Percentiles rank a stretch among this genome's conserved stretches.
Conservation (phyloP, 2,888 invertebrate genomes). For the Eilema griseolum region DNA sequence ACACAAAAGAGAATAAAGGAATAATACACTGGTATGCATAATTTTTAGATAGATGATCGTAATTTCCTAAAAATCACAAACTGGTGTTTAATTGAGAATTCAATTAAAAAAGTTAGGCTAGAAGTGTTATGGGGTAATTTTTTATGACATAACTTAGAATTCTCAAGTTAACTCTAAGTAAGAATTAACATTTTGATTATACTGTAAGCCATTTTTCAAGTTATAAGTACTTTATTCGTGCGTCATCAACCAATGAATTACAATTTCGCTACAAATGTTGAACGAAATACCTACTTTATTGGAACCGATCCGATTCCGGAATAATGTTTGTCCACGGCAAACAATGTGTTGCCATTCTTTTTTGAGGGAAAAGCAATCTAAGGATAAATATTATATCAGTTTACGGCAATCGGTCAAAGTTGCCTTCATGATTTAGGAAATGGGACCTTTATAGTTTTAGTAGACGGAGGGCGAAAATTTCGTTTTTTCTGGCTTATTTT, state of each 20-base stretch:
- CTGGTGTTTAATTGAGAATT: not conserved
- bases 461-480: constrained; percentile 41
- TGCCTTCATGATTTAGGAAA: constrained; percentile 56
- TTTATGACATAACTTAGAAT: not conserved
- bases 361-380: constrained; percentile 61
- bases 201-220: constrained; percentile 4
- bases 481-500: constrained; percentile 34
- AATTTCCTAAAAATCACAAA: too few species aligned
- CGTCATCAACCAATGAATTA: constrained; percentile 31
- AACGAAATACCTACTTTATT: constrained; percentile 50
- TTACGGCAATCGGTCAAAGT: constrained; percentile 61
- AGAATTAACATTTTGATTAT: not conserved
- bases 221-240: constrained; percentile 8
- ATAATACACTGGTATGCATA: too few species aligned
- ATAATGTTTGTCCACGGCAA: constrained; percentile 59
- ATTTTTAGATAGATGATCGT: too few species aligned
- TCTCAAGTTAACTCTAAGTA: not conserved
- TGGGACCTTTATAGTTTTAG: constrained; percentile 54
- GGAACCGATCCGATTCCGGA: constrained; percentile 55
- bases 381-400: constrained; percentile 64
- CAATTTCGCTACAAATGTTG: constrained; percentile 38
- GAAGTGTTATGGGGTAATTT: not conserved
- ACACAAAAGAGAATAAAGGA: too few species aligned
- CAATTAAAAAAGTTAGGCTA: not conserved
- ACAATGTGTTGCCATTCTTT: constrained; percentile 59